A percentile compares a stretch with the other conserved stretches of the same genome.
Evolutionary conservation across 2,113 vertebrate species (phyloP).

Genomic region (Pavo muticus): DNA sequence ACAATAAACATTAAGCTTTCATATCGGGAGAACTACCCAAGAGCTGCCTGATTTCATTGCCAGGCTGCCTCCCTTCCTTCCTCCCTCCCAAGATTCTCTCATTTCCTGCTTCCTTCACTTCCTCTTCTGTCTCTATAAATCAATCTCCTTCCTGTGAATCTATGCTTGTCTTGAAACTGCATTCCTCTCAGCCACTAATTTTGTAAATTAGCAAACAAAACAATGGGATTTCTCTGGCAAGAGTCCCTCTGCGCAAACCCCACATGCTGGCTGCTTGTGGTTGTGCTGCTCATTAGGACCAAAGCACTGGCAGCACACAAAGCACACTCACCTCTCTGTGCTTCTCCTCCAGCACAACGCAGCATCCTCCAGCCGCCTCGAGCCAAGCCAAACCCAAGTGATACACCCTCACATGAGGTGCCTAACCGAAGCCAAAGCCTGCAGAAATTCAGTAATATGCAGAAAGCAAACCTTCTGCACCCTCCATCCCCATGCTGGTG

Average conservation of each 20-base stretch:
- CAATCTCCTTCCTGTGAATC: not conserved
- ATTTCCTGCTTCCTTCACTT: not conserved
- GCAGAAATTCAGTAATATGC: not conserved
- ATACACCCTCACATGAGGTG: not conserved
- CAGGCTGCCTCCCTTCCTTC: not conserved
- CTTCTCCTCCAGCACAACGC: not conserved
- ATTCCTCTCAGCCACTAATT: slow-evolving; percentile 8
- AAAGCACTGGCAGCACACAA: fast-evolving
- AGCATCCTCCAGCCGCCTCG: not conserved
- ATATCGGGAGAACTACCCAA: not conserved
- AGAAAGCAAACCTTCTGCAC: not conserved
- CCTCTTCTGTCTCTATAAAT: not conserved
- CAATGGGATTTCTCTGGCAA: slow-evolving; percentile 9
- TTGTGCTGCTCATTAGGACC: not conserved
- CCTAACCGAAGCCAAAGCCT: not conserved
- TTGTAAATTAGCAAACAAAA: not conserved
- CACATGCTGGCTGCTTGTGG: not conserved
- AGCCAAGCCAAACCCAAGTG: not conserved
- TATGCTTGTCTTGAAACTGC: not conserved
- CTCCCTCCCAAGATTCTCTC: not conserved
- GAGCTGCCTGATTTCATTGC: not conserved
- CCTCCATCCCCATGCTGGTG: not conserved
- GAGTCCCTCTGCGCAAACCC: not conserved
- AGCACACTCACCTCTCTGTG: fast-evolving
- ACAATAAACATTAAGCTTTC: not conserved